Conservation (phyloP, 2,888 invertebrate species). For the Leucozona laternaria region DNA sequence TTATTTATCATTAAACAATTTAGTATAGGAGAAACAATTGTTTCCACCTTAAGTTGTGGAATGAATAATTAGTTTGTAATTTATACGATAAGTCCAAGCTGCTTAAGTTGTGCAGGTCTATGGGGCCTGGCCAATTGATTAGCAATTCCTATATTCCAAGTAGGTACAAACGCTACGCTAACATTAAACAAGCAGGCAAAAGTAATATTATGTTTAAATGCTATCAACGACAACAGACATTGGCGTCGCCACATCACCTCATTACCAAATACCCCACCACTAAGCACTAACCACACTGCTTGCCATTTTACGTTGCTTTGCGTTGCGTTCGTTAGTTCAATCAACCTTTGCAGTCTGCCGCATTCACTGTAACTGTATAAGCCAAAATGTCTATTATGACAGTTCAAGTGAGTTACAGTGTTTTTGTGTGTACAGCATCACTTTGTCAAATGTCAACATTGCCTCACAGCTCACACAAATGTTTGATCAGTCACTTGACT, state of each 20-base stretch:
- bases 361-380: neutral
- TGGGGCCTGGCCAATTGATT: slow-evolving; percentile 24
- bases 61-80: slow-evolving; percentile 26
- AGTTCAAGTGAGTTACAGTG: neutral
- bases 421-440: slow-evolving; percentile 16
- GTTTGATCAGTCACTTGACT: slow-evolving; percentile 33
- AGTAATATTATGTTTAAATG: slow-evolving; percentile 39
- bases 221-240: slow-evolving; percentile 6
- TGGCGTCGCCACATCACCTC: slow-evolving; percentile 1
- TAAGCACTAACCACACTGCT: neutral
- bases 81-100: neutral
- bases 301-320: neutral
- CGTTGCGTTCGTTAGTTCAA: neutral
- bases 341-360: neutral
- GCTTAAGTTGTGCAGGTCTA: neutral
- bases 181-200: neutral
- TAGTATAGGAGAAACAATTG: slow-evolving; percentile 14
- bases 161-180: neutral
- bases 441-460: slow-evolving; percentile 30
- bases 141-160: slow-evolving; percentile 48
- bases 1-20: slow-evolving; percentile 41
- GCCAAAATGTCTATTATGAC: slow-evolving; percentile 20
- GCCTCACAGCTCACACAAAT: neutral
- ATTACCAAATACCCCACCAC: neutral
- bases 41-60: slow-evolving; percentile 12